Conservation (phyloP, 2,797 vertebrate genomes). For the Ispidina picta region DNA sequence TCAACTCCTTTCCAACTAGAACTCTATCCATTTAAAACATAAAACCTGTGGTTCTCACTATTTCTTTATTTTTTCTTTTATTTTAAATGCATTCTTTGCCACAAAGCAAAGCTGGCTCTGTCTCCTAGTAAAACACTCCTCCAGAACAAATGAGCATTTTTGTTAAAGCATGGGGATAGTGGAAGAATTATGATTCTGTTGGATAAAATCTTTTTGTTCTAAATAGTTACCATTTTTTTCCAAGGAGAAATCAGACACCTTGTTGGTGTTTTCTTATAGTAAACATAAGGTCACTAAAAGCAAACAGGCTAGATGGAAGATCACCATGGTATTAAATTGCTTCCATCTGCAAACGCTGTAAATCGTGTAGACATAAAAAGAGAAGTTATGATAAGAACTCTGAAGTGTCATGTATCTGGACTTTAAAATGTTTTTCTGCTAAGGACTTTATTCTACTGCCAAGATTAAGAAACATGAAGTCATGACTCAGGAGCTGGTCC, state of each 20-base stretch:
- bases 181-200: slow-evolving; percentile 65
- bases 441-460: slow-evolving; percentile 80
- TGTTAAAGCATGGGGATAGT: slow-evolving; percentile 53
- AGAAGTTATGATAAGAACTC: slow-evolving; percentile 75
- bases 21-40: slow-evolving; percentile 53
- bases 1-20: slow-evolving; percentile 44
- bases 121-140: slow-evolving; percentile 57
- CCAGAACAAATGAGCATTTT: slow-evolving; percentile 67
- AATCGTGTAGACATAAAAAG: slow-evolving; percentile 77
- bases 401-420: slow-evolving; percentile 76
- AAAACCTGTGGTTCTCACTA: slow-evolving; percentile 29
- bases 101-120: slow-evolving; percentile 56
- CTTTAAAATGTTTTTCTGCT: slow-evolving; percentile 73
- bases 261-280: slow-evolving; percentile 80
- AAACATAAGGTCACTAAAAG: slow-evolving; percentile 78
- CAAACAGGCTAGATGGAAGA: slow-evolving; percentile 77
- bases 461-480: slow-evolving; percentile 79
- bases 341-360: slow-evolving; percentile 79
- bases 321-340: slow-evolving; percentile 76
- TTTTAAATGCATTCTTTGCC: slow-evolving; percentile 58
- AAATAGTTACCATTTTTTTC: slow-evolving; percentile 78
- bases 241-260: slow-evolving; percentile 79
- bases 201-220: slow-evolving; percentile 77
- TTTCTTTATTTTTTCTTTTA: slow-evolving; percentile 22
- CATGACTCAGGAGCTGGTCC: slow-evolving; percentile 71